Evolutionary conservation across 1,140 invertebrate species (phyloP), one percentile per base, ranked within the genome.

Genomic region (Zaprionus lachaisei): DNA sequence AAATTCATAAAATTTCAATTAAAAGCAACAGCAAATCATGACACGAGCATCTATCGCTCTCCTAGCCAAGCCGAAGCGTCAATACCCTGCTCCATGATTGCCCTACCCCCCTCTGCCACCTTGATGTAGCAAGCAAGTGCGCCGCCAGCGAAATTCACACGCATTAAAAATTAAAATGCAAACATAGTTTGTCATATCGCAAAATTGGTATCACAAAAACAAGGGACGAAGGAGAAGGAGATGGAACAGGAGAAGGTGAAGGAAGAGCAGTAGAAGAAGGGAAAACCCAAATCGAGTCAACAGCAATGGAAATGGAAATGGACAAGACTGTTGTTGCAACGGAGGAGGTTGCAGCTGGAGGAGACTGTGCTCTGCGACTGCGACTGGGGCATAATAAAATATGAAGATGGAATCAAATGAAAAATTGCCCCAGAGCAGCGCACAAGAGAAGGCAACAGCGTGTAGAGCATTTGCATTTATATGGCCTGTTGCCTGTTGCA

Each of bases 1-100:
- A 90, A 90, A 92, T 92, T 92, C 83, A 86, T 86, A 86, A 90
- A 92, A 92, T 92, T 92, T 92, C 90, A 92, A 92, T 92, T 92
- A 92, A 92, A 92, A 80, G 80, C 86, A 83, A 92, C 91, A 86
- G 83, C 91, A 91, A 92, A 92, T 92, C 91, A 86, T 83, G 80
- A 84, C 81, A 91, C 83, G 77, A 79, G 78, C 80, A 87, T 89
- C 82, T 86, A 37, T 69, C 66, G 72, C 78, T 77, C 72, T 68
- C 79, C 82, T 69, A 78, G 31, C 31, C 31, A 34, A 60, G 57
- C 61, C 31, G 34, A 51, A 63, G 37, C 17, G 44, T 38, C 67
- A 31, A 58, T 38, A 61, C 37, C 24, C 14, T 37, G 44, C 37
- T 20, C n/a, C n/a, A 47, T 7, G 5, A 73, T 51, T 49, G 5